Conservation (phyloP, 2,888 invertebrate genomes). For the Oscheius sp. region DNA sequence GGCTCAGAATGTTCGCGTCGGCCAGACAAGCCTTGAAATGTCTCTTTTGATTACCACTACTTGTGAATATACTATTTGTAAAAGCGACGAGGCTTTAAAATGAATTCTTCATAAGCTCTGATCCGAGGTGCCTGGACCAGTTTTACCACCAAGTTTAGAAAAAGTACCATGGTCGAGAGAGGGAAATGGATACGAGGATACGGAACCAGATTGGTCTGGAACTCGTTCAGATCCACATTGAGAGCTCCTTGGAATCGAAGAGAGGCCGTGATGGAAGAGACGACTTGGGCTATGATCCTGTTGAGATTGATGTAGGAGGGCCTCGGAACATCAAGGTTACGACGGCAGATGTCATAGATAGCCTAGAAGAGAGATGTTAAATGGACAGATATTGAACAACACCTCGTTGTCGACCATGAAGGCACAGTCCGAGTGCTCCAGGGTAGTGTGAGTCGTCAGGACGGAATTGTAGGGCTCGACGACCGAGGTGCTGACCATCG, state of each 20-base stretch:
- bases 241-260: constrained; percentile 89
- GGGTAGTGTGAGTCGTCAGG: constrained; percentile 88
- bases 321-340: constrained; percentile 80
- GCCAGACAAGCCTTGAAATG: too few relatives aligned
- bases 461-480: constrained; percentile 94
- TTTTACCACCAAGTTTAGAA: too few relatives aligned
- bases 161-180: constrained; percentile 77
- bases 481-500: constrained; percentile 79
- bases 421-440: constrained; percentile 77
- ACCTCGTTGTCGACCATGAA: constrained; percentile 91
- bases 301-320: constrained; percentile 91
- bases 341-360: constrained; percentile 81
- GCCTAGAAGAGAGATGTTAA: not conserved
- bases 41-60: too few relatives aligned
- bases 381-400: constrained; percentile 80
- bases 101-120: too few relatives aligned
- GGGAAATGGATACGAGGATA: constrained; percentile 93
- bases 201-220: constrained; percentile 80
- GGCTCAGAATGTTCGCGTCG: too few relatives aligned
- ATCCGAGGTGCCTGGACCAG: too few relatives aligned
- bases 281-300: constrained; percentile 87
- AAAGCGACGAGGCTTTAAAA: too few relatives aligned
- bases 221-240: constrained; percentile 87
- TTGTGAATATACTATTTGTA: too few relatives aligned
- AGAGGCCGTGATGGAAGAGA: constrained; percentile 88